Evolutionary conservation across 2,113 vertebrate species (phyloP).

Genomic region (Falco punctatus): DNA sequence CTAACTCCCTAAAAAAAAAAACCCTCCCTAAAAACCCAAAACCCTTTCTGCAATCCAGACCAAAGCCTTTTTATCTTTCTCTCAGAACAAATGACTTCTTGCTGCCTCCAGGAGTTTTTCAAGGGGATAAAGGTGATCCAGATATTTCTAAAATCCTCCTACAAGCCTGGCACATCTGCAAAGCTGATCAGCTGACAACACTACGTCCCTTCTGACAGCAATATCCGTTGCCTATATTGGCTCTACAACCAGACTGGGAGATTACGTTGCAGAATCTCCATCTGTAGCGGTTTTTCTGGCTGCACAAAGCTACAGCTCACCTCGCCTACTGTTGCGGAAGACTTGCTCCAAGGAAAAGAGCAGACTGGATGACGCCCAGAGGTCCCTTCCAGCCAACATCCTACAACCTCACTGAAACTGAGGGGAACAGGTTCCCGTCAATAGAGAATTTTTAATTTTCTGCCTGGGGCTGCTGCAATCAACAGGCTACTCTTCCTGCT

Average conservation of each 20-base stretch:
- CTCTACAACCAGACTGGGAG: not conserved
- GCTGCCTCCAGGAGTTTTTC: not conserved
- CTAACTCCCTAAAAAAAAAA: not conserved
- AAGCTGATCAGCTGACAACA: not conserved
- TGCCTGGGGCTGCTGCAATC: not conserved
- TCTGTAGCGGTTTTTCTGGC: not conserved
- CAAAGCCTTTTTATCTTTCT: not conserved
- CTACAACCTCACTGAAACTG: not conserved
- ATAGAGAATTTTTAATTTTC: too few species aligned
- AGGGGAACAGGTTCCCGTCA: accelerated
- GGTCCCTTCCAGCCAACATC: not conserved
- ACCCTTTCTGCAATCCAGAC: not conserved
- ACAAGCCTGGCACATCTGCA: not conserved
- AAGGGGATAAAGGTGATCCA: not conserved
- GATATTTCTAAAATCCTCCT: not conserved
- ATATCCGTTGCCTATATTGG: accelerated
- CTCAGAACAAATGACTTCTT: not conserved
- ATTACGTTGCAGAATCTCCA: not conserved
- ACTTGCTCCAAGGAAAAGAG: not conserved
- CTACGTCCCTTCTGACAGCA: not conserved
- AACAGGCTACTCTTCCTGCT: not conserved
- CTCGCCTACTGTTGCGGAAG: accelerated
- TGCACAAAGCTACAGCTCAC: not conserved
- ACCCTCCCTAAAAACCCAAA: not conserved
- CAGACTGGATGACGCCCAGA: too few species aligned